Evolutionary conservation across 2,797 vertebrate species (phyloP).

Genomic region (Gallinago nigripennis): DNA sequence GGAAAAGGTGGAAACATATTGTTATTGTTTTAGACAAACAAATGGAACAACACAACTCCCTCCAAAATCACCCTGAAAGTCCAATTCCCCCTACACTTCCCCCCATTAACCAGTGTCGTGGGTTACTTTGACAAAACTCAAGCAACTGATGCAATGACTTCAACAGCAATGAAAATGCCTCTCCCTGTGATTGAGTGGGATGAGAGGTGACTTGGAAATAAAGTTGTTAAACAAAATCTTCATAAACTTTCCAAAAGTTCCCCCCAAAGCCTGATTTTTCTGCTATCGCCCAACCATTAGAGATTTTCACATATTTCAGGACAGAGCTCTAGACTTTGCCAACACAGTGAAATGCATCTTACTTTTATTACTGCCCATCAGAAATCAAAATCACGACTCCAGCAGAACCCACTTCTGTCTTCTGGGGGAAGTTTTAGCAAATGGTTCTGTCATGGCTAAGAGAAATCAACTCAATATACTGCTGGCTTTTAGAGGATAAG

Average conservation of each 20-base stretch:
- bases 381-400: slow-evolving; percentile 48
- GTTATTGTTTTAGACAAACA: slow-evolving; percentile 25
- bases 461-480: slow-evolving; percentile 66
- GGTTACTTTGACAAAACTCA: neutral
- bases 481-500: slow-evolving; percentile 28
- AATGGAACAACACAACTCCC: neutral
- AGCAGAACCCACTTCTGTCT: slow-evolving; percentile 33
- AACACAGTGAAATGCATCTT: slow-evolving; percentile 30
- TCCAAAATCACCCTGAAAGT: slow-evolving; percentile 40
- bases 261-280: neutral
- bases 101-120: neutral
- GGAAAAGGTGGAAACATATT: slow-evolving; percentile 41
- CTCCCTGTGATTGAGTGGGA: neutral
- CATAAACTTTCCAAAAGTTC: neutral
- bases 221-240: slow-evolving; percentile 4
- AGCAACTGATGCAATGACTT: neutral
- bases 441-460: slow-evolving; percentile 39
- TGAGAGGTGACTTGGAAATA: neutral
- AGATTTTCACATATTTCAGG: slow-evolving; percentile 20
- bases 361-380: slow-evolving; percentile 46
- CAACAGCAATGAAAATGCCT: neutral
- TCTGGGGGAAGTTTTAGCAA: slow-evolving; percentile 39
- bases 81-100: neutral
- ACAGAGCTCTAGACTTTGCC: neutral
- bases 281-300: neutral